These are phyloP conservation scores for Copidosoma floridanum DNA, from an alignment of 1,140 invertebrate species.

Conservation along the genomic window DNA sequence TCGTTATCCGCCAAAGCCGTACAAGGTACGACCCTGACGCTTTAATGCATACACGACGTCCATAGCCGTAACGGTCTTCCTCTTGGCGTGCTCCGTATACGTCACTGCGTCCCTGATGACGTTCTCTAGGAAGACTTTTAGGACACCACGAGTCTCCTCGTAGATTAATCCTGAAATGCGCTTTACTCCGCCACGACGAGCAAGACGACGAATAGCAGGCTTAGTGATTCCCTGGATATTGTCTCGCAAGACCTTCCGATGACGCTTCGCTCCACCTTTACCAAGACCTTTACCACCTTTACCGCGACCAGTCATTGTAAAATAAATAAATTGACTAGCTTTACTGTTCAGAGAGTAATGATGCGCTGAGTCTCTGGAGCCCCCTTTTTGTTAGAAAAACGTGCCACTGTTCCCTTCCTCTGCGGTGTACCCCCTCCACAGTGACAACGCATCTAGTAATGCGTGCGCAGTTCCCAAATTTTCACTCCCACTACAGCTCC, in stretches of 20 bases:
- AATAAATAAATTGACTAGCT: not conserved
- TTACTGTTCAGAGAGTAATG: no score
- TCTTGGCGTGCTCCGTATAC: slow-evolving; percentile 9
- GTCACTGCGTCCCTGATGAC: slow-evolving; percentile 9
- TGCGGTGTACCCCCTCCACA: not conserved
- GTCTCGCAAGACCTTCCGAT: no score
- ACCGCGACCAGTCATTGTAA: slow-evolving; percentile 51
- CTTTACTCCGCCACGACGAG: no score
- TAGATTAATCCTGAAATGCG: no score
- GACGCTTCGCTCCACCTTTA: no score
- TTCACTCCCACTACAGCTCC: not conserved
- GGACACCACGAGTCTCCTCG: not conserved
- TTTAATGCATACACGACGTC: slow-evolving; percentile 11
- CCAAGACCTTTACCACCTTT: no score
- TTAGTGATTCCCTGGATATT: no score
- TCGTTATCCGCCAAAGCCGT: slow-evolving; percentile 10
- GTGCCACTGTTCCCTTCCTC: not conserved
- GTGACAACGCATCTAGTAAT: no score
- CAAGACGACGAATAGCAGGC: no score
- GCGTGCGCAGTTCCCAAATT: no score
- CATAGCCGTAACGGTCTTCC: slow-evolving; percentile 64
- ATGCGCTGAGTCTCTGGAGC: not conserved
- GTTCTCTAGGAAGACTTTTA: slow-evolving; percentile 34
- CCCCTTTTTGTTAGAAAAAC: not conserved
- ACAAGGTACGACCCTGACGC: slow-evolving; percentile 1